phyloP scores from a whole-genome alignment of 2,113 vertebrate species.

The Corvus cornix region DNA sequence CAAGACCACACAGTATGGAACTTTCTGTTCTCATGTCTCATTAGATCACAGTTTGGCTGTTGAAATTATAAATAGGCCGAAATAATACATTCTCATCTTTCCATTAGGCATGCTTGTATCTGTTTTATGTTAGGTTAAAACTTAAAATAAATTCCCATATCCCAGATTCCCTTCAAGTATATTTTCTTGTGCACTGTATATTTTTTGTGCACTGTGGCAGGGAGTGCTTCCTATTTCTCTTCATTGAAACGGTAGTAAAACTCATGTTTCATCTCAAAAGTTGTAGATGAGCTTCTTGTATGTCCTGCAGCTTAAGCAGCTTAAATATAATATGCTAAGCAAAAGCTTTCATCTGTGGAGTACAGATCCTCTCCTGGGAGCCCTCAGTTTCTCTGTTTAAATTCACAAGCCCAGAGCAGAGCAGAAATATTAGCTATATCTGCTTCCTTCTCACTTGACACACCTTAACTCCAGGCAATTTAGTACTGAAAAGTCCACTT shows the following conservation, averaged over 20 bases:
- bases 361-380: neutral
- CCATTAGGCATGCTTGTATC: neutral
- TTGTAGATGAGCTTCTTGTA: neutral
- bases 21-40: neutral
- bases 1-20: neutral
- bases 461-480: neutral
- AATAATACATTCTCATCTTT: neutral
- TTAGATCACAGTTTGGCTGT: neutral
- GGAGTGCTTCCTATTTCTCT: neutral
- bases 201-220: neutral
- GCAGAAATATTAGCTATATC: neutral
- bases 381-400: neutral
- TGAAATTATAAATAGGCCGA: neutral
- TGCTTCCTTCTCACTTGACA: neutral
- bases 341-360: neutral
- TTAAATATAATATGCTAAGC: rapidly evolving
- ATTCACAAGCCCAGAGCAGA: neutral
- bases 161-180: neutral
- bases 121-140: neutral
- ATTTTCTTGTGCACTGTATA: neutral
- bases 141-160: neutral
- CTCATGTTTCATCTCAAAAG: neutral
- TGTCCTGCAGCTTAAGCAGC: neutral
- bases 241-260: neutral
- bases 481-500: neutral